Evolutionary conservation across 2,113 vertebrate species (phyloP).

Genomic region (Anthoscopus minutus): DNA sequence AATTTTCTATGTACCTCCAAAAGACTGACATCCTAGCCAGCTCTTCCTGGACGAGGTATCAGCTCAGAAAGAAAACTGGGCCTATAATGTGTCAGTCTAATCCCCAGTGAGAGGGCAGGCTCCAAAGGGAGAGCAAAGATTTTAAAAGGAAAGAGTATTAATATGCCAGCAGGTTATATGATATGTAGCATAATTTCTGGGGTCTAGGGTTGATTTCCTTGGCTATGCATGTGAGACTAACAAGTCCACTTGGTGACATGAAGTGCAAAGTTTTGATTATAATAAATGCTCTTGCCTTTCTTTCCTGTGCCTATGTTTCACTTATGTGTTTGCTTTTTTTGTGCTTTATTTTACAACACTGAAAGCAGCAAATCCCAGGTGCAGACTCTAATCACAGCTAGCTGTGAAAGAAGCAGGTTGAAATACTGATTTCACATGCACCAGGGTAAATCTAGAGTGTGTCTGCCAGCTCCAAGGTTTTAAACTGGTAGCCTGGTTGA

Average conservation of each 20-base stretch:
- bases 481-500: not conserved
- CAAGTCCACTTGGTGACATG: constrained; percentile 25
- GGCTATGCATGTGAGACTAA: constrained; percentile 18
- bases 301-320: not conserved
- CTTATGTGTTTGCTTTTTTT: not conserved
- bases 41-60: constrained; percentile 28
- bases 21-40: constrained; percentile 41
- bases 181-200: constrained; percentile 39
- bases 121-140: constrained; percentile 41
- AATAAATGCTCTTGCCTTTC: not conserved
- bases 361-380: constrained; percentile 17
- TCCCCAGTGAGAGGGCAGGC: constrained; percentile 35
- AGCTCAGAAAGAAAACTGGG: constrained; percentile 53
- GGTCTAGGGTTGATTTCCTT: constrained; percentile 46
- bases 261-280: constrained; percentile 11
- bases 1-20: constrained; percentile 44
- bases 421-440: not conserved
- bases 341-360: not conserved
- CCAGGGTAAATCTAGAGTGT: not conserved
- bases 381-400: not conserved
- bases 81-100: constrained; percentile 54
- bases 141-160: constrained; percentile 64
- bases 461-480: not conserved
- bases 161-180: constrained; percentile 41
- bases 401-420: not conserved